phyloP scores from a whole-genome alignment of 2,888 invertebrate genomes.

The Tipula helvola region DNA sequence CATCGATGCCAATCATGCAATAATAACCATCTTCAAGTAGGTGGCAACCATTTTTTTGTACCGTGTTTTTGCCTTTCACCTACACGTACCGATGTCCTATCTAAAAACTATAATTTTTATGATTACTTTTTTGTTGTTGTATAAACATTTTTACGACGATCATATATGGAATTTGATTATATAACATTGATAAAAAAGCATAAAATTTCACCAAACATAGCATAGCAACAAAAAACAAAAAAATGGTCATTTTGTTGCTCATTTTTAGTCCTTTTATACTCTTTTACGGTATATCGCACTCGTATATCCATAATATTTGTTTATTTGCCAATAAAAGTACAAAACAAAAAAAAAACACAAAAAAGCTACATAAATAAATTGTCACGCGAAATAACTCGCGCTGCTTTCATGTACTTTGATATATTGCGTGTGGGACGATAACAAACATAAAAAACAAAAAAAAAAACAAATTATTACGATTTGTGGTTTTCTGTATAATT shows the following conservation, averaged over 20 bases:
- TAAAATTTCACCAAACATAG: neutral
- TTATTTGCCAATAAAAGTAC: neutral
- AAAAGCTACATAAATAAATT: neutral
- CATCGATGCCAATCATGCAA: neutral
- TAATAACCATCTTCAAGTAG: neutral
- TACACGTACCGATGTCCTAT: neutral
- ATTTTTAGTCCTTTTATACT: neutral
- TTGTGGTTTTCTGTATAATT: neutral
- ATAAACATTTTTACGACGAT: neutral
- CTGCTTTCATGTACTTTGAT: neutral
- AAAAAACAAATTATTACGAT: neutral
- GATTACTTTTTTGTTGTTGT: neutral
- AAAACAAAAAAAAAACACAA: neutral
- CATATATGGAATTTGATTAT: neutral
- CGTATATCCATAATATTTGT: neutral
- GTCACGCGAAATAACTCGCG: neutral
- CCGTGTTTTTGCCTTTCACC: neutral
- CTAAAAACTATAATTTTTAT: neutral
- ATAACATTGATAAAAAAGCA: neutral
- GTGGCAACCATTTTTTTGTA: neutral
- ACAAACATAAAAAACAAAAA: conserved; percentile 4
- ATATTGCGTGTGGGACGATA: conserved; percentile 4
- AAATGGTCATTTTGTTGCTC: neutral
- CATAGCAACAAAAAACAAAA: neutral
- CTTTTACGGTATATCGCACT: neutral